Evolutionary conservation across 2,113 vertebrate genomes (phyloP), one percentile per base, ranked within the genome.

Genomic region (Lontra canadensis): DNA sequence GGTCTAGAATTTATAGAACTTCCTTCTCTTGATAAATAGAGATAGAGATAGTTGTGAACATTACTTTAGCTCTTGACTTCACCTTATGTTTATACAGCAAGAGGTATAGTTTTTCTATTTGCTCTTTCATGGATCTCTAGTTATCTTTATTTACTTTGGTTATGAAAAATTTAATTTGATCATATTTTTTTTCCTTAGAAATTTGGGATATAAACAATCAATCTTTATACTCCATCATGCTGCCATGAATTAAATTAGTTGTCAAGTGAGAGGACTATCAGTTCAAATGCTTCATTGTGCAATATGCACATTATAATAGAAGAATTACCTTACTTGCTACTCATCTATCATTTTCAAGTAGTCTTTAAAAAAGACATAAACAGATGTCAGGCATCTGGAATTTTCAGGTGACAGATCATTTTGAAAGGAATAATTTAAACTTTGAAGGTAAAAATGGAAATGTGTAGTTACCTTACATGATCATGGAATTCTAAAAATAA

Each of bases 281-380:
- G 20, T 26, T 61, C 59, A 42, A 93, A 42, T 79, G 67, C 31
- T 49, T 59, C 42, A 63, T 71, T 95, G 44, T 86, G 14, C 49
- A 95, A 86, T 85, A 55, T 63, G 61, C 9, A n/a, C 52, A 73
- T 78, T 82, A 36, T 63, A 88, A 86, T 82, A 78, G 47, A 71
- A 93, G 39, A 95, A 74, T 95, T 97, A 63, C 34, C 34, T 92
- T 63, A 65, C 55, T 84, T 81, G 31, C 2, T 88, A 21, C 71
- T 74, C 89, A 86, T 96, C 69, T 85, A 49, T 97, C 78, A 94
- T 89, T 90, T 94, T 91, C n/a, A 67, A 91, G 44, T 36, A 49
- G n/a, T 65, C 59, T 88, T 96, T 97, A 67, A 47, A 97, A 88
- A 97, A 97, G 88, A 96, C 15, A 79, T 21, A 96, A 94, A 31